phyloP scores from a whole-genome alignment of 2,888 invertebrate genomes.

The Bruchidius siliquastri region DNA sequence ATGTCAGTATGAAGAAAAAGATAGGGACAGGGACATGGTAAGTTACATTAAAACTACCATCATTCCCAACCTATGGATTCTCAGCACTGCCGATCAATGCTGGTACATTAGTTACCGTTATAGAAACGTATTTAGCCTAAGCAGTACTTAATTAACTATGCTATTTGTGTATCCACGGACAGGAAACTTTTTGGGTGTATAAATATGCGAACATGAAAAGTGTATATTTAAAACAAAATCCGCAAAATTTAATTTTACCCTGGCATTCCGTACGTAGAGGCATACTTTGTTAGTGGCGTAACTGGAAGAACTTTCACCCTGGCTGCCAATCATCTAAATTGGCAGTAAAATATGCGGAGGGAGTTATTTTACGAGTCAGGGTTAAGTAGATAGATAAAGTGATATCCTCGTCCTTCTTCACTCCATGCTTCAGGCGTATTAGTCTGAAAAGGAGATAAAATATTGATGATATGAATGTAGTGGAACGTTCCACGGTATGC shows the following conservation, averaged over 20 bases:
- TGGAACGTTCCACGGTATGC: background rate
- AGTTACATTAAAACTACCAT: too few relatives aligned
- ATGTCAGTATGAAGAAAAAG: too few relatives aligned
- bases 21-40: too few relatives aligned
- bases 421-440: background rate
- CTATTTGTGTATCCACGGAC: too few relatives aligned
- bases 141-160: too few relatives aligned
- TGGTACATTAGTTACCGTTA: too few relatives aligned
- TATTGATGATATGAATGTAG: background rate
- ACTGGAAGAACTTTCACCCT: background rate
- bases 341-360: background rate
- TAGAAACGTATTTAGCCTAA: too few relatives aligned
- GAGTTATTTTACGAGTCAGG: constrained; percentile 1
- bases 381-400: constrained; percentile 2
- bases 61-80: too few relatives aligned
- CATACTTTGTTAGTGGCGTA: background rate
- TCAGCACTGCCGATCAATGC: too few relatives aligned
- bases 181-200: background rate
- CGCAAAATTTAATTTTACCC: background rate
- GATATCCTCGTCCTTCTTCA: background rate
- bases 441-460: background rate
- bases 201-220: background rate
- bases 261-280: background rate
- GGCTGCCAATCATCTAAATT: constrained; percentile 2
- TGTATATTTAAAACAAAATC: background rate